A percentile compares a stretch with the other conserved stretches of the same genome.
Conservation (phyloP, 2,113 vertebrate genomes). For the Paralichthys olivaceus region DNA sequence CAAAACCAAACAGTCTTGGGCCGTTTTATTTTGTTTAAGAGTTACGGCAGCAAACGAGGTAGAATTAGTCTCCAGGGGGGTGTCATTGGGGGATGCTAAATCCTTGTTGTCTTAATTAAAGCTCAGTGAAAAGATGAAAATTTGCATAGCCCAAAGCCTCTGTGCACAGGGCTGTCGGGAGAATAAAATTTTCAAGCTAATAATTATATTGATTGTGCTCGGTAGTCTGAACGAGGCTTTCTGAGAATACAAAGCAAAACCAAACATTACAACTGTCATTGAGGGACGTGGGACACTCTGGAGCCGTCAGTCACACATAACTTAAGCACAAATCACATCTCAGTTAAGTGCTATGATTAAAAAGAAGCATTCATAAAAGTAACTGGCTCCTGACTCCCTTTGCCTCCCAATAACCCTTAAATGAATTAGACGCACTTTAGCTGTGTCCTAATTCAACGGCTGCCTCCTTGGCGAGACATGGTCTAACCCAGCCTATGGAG, state of each 20-base stretch:
- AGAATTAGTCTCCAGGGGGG: conserved; percentile 58
- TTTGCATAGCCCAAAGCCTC: conserved; percentile 53
- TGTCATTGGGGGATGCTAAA: conserved; percentile 63
- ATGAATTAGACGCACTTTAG: too few relatives aligned
- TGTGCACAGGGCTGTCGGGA: conserved; percentile 37
- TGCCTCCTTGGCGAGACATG: too few relatives aligned
- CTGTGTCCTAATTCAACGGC: too few relatives aligned
- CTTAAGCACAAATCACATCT: conserved; percentile 16
- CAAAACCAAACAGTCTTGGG: conserved; percentile 34
- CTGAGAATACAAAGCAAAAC: conserved; percentile 40
- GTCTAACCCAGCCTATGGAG: too few relatives aligned
- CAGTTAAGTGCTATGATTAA: background rate
- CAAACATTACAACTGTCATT: conserved; percentile 25
- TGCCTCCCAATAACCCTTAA: background rate
- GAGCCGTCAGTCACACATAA: background rate
- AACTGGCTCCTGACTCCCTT: background rate
- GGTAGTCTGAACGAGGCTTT: conserved; percentile 48
- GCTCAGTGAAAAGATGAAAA: conserved; percentile 52
- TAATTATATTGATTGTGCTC: conserved; percentile 63
- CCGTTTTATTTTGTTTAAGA: conserved; percentile 48
- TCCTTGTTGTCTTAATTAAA: conserved; percentile 79
- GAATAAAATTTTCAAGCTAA: conserved; percentile 61
- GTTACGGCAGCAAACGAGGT: conserved; percentile 49
- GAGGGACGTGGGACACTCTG: background rate
- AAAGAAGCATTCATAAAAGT: background rate